Percentiles rank a stretch among this genome's conserved stretches.
phyloP scores from a whole-genome alignment of 2,888 invertebrate species.

The Drosophila pullipes region DNA sequence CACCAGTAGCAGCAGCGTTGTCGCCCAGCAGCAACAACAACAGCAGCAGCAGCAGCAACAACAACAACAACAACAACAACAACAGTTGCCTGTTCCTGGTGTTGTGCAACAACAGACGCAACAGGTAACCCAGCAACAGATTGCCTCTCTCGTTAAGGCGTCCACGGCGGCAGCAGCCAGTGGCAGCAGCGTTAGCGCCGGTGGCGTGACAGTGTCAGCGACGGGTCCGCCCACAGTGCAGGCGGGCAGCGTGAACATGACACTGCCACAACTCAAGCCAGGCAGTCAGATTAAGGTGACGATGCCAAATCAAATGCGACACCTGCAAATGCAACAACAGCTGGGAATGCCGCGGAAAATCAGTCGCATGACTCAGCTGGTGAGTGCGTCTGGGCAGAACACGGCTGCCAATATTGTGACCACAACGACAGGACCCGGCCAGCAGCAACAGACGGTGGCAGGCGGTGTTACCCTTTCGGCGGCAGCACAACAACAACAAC shows the following conservation, averaged over 20 bases:
- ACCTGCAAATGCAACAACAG: slow-evolving; percentile 88
- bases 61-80: slow-evolving; percentile 87
- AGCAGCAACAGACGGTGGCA: slow-evolving; percentile 61
- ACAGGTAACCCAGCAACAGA: slow-evolving; percentile 84
- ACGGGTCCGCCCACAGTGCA: slow-evolving; percentile 69
- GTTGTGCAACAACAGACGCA: slow-evolving; percentile 85
- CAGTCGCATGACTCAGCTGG: slow-evolving; percentile 88
- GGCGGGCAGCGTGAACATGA: slow-evolving; percentile 83
- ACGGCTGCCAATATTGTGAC: slow-evolving; percentile 69
- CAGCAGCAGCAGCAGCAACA: slow-evolving; percentile 86
- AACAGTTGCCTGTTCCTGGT: slow-evolving; percentile 82
- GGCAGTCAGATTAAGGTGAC: slow-evolving; percentile 86
- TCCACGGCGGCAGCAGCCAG: slow-evolving; percentile 83
- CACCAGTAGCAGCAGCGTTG: slow-evolving; percentile 35
- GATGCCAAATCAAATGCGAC: slow-evolving; percentile 89
- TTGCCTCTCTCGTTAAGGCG: slow-evolving; percentile 84
- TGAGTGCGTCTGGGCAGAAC: slow-evolving; percentile 72
- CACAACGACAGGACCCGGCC: slow-evolving; percentile 50
- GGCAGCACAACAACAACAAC: slow-evolving; percentile 58
- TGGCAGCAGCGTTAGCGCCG: slow-evolving; percentile 69
- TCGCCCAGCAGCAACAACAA: slow-evolving; percentile 80
- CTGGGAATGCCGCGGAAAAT: slow-evolving; percentile 87
- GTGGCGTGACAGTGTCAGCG: slow-evolving; percentile 82
- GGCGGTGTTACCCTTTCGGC: slow-evolving; percentile 59
- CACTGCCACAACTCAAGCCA: slow-evolving; percentile 84